Evolutionary conservation across 1,140 invertebrate species (phyloP), one percentile per base, ranked within the genome.

Genomic region (Apis dorsata): DNA sequence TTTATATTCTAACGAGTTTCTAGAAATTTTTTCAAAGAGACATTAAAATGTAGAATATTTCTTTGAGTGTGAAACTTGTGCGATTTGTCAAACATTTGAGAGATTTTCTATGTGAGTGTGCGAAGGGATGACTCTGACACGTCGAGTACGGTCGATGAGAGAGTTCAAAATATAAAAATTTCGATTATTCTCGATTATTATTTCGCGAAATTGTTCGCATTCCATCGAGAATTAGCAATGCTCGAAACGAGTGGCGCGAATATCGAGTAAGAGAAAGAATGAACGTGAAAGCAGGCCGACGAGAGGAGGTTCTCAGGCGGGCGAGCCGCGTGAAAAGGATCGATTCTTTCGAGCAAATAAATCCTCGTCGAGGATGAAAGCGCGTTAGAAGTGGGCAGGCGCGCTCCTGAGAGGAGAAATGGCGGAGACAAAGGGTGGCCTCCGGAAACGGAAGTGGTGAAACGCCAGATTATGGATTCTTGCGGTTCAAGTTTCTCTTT

Each of bases 301-400:
- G 28, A 57, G 71, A 73, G 71, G 55, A n/a, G 55, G n/a, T 84
- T 63, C 28, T 55, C 24, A 70, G 72, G 34, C 71, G 84, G 71
- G 71, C 76, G 83, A 70, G 63, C 62, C 51, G 78, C 74, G 57
- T 86, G 79, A 74, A 86, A 82, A 86, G 79, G 84, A 85, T 86
- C 85, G 85, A 86, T 86, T 74, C 79, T 83, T 86, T 70, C 69
- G 63, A 70, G 79, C 69, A 81, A 86, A 86, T 86, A 83, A 86
- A 86, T 86, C 79, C 85, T 78, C 63, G 85, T 66, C 84, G 69
- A 80, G 69, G 84, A 86, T 86, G 73, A 86, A 86, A 86, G 79
- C 74, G 59, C 62, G 68, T 74, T 83, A 69, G 51, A n/a, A 51
- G 69, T 19, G 19, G 68, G 19, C 21, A n/a, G 51, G 63, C 24